Base-by-base conservation (phyloP, 2,797 vertebrate genomes). In the Channa striata region DNA sequence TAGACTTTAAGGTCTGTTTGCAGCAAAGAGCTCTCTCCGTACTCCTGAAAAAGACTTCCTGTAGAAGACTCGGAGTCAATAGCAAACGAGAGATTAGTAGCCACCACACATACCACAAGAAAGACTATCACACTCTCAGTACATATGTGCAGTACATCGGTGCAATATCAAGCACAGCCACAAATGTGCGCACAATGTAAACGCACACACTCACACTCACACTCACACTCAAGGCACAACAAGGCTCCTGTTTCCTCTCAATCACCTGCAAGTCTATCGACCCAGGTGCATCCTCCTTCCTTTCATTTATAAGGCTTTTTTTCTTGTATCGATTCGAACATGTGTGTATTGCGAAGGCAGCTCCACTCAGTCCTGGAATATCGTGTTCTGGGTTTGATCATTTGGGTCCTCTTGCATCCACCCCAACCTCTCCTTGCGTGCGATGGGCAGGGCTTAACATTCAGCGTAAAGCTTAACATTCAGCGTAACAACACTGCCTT, bases 201-300 rank as follows among this genome's bases (percentile, higher is more conserved):
- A 86, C 37, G 57, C 74, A 66, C 47, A 51, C 42, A 66, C 57
- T 61, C 23, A 44, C 59, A 69, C 71, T 69, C 47, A 51, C 42
- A 66, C 57, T 61, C 23, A 44, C 59, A 69, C 71, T 69, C 63
- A 68, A 13, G 9, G 20, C 53, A 56, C 61, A 40, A 66, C 34
- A 30, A 63, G 70, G 78, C 78, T 90, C 78, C 51, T 21, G 73
- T 87, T 87, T 87, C 82, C 81, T 74, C 83, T 88, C 79, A 78
- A 87, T 89, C 91, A 90, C 91, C 85, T 91, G 81, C 70, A 62
- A 64, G 72, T 70, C n/a, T 84, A 93, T 93, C 67, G 91, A 93
- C 77, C 86, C 70, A 88, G 75, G 78, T 89, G 68, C 80, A 61
- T 71, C 73, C 58, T 84, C 74, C 84, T 86, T 87, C 80, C 85